Conservation (phyloP, 37 sponge, comb jelly and placozoan species). For the Ephydatia muelleri region DNA sequence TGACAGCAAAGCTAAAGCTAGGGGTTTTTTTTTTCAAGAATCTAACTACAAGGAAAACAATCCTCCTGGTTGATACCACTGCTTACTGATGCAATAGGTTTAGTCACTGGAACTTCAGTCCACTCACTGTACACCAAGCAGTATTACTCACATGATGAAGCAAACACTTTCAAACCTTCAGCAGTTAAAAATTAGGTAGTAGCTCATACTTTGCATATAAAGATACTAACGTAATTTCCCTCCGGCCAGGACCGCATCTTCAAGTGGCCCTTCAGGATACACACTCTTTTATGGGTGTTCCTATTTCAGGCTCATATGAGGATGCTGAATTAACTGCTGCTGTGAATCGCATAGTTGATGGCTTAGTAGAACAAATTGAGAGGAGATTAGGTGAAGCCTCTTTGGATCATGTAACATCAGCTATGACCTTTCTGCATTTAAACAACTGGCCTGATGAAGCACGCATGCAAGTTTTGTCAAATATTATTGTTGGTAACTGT, state of each 20-base stretch:
- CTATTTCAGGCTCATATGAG: slow-evolving; percentile 1
- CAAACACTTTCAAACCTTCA: slow-evolving; percentile 1
- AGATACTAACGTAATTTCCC: background rate
- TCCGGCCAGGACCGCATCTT: background rate
- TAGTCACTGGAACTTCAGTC: background rate
- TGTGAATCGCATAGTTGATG: background rate
- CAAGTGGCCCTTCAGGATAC: background rate
- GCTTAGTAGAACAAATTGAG: background rate
- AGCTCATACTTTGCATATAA: background rate
- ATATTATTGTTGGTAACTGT: background rate
- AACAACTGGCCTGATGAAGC: background rate
- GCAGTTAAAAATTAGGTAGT: background rate
- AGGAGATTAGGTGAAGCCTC: background rate
- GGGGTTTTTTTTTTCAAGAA: background rate
- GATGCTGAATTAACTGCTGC: background rate
- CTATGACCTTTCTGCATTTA: background rate
- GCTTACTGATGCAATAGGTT: background rate
- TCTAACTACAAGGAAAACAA: background rate
- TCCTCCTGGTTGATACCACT: background rate
- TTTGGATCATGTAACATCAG: background rate
- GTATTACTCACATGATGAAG: background rate
- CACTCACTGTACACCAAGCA: background rate
- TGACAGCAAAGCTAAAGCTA: background rate
- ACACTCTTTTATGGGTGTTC: background rate
- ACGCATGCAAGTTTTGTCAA: background rate